A percentile compares a stretch with the other conserved stretches of the same genome.
phyloP scores from a whole-genome alignment of 2,113 vertebrate genomes.

The Hyperopisus bebe region DNA sequence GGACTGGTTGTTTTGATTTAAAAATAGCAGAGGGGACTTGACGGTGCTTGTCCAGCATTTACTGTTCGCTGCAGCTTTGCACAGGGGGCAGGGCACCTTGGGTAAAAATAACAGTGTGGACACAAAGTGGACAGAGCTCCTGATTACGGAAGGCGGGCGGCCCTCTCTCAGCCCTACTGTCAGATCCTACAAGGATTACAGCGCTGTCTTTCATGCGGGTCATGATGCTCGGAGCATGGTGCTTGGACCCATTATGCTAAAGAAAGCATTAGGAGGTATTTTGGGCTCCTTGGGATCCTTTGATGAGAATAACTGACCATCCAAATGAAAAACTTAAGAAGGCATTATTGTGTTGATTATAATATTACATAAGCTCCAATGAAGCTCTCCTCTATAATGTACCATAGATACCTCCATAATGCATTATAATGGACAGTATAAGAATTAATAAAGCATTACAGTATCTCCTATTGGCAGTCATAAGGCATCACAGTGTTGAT shows the following conservation, averaged over 20 bases:
- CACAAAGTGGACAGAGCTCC: neutral
- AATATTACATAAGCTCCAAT: neutral
- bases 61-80: neutral
- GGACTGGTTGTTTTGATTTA: neutral
- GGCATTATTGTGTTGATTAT: neutral
- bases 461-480: no score
- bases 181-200: neutral
- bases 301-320: neutral
- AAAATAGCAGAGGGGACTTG: neutral
- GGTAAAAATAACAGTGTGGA: neutral
- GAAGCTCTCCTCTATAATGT: neutral
- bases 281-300: neutral
- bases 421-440: neutral
- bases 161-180: neutral
- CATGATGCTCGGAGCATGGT: no score
- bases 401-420: neutral
- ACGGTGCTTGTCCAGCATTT: neutral
- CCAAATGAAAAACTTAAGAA: neutral
- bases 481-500: neutral
- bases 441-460: neutral
- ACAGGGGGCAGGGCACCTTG: neutral
- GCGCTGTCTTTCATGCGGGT: neutral
- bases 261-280: no score
- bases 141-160: neutral
- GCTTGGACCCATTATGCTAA: no score